Evolutionary conservation across 2,113 vertebrate species (phyloP).

Genomic region (Deroptyus accipitrinus): DNA sequence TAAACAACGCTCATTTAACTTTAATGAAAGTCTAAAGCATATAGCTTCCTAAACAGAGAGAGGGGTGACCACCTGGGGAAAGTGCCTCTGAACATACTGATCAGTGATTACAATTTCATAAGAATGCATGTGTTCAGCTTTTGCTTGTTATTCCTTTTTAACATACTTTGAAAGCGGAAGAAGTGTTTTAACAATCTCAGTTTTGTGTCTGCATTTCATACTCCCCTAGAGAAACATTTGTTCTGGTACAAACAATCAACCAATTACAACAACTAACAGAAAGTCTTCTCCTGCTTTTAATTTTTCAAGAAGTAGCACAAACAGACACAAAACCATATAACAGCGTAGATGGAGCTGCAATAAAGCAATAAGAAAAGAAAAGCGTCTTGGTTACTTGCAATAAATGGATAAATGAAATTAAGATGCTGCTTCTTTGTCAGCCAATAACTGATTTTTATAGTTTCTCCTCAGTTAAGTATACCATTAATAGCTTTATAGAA

Average conservation of each 20-base stretch:
- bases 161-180: background rate
- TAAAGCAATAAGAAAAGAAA: background rate
- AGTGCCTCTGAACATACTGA: background rate
- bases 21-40: background rate
- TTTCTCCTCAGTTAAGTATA: background rate
- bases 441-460: background rate
- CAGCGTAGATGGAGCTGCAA: background rate
- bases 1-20: background rate
- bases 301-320: background rate
- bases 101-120: background rate
- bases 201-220: background rate
- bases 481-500: background rate
- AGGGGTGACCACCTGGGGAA: background rate
- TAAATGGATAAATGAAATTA: background rate
- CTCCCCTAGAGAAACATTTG: background rate
- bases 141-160: background rate
- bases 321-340: background rate
- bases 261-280: background rate
- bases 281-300: background rate
- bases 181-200: background rate
- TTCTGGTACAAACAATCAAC: background rate
- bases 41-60: background rate
- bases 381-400: background rate
- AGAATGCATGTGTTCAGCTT: background rate
- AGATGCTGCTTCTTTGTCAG: background rate